Evolutionary conservation across 2,888 invertebrate species (phyloP).

Genomic region (Cheilosia soror): DNA sequence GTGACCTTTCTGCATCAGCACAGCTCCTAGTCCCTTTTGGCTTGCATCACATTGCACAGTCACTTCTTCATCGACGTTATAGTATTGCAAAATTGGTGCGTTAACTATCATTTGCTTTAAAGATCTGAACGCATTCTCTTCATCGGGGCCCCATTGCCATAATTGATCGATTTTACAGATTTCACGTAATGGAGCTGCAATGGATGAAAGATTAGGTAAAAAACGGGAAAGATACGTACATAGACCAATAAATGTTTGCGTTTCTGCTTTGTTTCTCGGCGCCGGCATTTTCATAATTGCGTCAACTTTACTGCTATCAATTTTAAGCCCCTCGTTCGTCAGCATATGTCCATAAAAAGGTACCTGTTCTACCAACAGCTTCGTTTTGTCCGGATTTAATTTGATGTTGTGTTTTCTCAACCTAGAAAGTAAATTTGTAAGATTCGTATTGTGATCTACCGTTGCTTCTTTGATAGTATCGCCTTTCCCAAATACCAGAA

Average conservation of each 20-base stretch:
- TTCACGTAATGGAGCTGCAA: slow-evolving; percentile 67
- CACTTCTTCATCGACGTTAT: too few relatives aligned
- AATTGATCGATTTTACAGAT: slow-evolving; percentile 48
- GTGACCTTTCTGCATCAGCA: slow-evolving; percentile 28
- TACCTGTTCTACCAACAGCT: slow-evolving; percentile 11
- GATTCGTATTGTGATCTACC: slow-evolving; percentile 73
- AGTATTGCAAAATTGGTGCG: too few relatives aligned
- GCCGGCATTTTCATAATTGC: slow-evolving; percentile 75
- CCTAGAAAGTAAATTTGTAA: slow-evolving; percentile 59
- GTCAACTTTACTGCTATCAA: slow-evolving; percentile 73
- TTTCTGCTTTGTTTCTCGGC: slow-evolving; percentile 68
- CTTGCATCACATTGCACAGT: too few relatives aligned
- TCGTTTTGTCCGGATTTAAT: slow-evolving; percentile 72
- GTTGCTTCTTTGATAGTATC: slow-evolving; percentile 62
- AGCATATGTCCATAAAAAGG: slow-evolving; percentile 69
- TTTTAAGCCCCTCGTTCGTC: slow-evolving; percentile 42
- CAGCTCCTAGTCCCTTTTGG: slow-evolving; percentile 17
- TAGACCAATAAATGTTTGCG: slow-evolving; percentile 76
- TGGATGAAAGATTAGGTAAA: slow-evolving; percentile 76
- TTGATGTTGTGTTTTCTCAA: slow-evolving; percentile 66
- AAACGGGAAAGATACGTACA: slow-evolving; percentile 76
- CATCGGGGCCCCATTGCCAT: slow-evolving; percentile 1
- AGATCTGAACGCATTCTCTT: not conserved
- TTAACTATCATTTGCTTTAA: slow-evolving; percentile 9
- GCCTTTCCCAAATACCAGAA: slow-evolving; percentile 65